A percentile compares a stretch with the other conserved stretches of the same genome.
Conservation (phyloP, 2,888 invertebrate genomes). For the Tenodera sinensis region DNA sequence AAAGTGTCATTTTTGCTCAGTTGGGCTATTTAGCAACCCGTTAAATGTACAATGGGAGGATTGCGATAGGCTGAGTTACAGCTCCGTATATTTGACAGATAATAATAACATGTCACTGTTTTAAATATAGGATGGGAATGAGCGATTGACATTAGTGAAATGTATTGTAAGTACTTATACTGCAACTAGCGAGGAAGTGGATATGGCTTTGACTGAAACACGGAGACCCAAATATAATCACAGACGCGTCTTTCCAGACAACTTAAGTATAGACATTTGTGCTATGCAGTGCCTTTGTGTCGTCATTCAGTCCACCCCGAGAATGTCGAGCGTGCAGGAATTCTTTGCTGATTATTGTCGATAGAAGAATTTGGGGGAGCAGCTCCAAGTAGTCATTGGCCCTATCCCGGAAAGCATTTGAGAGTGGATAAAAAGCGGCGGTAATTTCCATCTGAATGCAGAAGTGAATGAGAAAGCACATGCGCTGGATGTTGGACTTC, state of each 20-base stretch:
- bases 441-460: neutral
- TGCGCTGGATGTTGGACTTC: no score
- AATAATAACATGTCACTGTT: no score
- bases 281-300: neutral
- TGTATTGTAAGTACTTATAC: no score
- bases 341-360: neutral
- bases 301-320: neutral
- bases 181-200: no score
- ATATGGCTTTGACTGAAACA: neutral
- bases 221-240: neutral
- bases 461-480: no score
- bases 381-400: neutral
- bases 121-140: no score
- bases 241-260: neutral
- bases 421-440: neutral
- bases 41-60: no score
- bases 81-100: no score
- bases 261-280: neutral
- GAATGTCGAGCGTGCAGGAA: neutral
- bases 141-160: no score
- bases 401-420: neutral
- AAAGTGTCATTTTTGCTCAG: no score
- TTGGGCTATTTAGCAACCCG: no score
- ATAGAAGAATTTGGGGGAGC: neutral
- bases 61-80: no score